Conservation (phyloP, 2,888 invertebrate species). For the Labia minor region DNA sequence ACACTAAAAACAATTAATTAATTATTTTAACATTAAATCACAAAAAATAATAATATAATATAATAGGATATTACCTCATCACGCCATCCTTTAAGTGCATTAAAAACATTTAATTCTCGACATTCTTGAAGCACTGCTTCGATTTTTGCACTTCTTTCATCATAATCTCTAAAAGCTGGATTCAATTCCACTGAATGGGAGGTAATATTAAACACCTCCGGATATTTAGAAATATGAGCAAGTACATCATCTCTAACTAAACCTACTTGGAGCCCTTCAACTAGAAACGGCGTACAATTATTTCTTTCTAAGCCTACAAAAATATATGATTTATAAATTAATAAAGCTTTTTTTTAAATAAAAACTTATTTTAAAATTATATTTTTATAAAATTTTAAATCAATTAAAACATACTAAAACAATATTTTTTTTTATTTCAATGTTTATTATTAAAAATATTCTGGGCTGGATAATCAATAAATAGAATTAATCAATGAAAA, state of each 20-base stretch:
- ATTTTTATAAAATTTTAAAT: neutral
- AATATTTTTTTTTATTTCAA: too few relatives aligned
- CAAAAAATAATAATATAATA: neutral
- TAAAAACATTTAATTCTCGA: conserved; percentile 61
- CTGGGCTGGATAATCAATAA: neutral
- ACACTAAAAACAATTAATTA: conserved; percentile 47
- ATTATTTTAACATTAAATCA: neutral
- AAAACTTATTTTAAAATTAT: neutral
- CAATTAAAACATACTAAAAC: too few relatives aligned
- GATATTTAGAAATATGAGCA: conserved; percentile 66
- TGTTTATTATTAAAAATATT: neutral
- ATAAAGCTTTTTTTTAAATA: neutral
- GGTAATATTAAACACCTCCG: conserved; percentile 66
- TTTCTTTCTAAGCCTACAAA: conserved; percentile 60
- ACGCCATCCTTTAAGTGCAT: conserved; percentile 81
- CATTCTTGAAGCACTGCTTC: conserved; percentile 69
- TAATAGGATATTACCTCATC: conserved; percentile 57
- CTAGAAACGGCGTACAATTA: conserved; percentile 75
- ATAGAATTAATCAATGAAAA: neutral
- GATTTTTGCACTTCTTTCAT: conserved; percentile 64
- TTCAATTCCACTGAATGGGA: conserved; percentile 68
- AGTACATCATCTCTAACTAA: conserved; percentile 74
- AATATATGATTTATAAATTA: conserved; percentile 17
- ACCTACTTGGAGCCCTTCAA: conserved; percentile 82
- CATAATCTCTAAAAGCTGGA: conserved; percentile 76